A percentile compares a stretch with the other conserved stretches of the same genome.
phyloP scores from a whole-genome alignment of 2,113 vertebrate species.

The Salvelinus fontinalis region DNA sequence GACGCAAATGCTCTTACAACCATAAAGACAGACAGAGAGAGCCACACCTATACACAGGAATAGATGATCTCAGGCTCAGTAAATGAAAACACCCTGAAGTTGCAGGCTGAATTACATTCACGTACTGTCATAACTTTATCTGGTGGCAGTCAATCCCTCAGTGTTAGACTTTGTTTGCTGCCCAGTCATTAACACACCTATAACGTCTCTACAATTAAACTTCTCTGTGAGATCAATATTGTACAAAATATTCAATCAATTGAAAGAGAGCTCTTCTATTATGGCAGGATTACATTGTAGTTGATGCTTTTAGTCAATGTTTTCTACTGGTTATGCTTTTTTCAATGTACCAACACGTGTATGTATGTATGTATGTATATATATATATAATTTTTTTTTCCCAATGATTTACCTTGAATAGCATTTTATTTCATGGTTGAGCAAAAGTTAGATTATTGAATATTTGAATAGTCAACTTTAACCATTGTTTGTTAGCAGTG shows the following conservation, averaged over 20 bases:
- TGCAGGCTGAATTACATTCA: background rate
- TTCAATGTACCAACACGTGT: background rate
- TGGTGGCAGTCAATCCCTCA: background rate
- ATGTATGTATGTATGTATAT: background rate
- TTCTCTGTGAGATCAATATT: background rate
- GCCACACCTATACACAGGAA: no score
- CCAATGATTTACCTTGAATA: background rate
- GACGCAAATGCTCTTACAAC: background rate
- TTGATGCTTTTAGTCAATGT: constrained; percentile 4
- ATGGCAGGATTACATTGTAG: background rate
- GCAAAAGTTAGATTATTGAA: background rate
- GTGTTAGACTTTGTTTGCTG: background rate
- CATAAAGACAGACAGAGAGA: background rate
- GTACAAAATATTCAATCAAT: background rate
- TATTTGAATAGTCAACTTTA: background rate
- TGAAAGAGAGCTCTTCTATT: background rate
- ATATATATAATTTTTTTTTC: background rate
- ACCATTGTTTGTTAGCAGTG: background rate
- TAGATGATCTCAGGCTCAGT: background rate
- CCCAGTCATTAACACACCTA: background rate
- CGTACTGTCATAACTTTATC: background rate
- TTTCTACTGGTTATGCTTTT: background rate
- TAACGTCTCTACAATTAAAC: background rate
- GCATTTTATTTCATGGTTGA: background rate
- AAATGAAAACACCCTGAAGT: background rate